These are phyloP conservation scores for Entomyzon cyanotis DNA, from an alignment of 2,113 vertebrate species.

Conservation along the genomic window DNA sequence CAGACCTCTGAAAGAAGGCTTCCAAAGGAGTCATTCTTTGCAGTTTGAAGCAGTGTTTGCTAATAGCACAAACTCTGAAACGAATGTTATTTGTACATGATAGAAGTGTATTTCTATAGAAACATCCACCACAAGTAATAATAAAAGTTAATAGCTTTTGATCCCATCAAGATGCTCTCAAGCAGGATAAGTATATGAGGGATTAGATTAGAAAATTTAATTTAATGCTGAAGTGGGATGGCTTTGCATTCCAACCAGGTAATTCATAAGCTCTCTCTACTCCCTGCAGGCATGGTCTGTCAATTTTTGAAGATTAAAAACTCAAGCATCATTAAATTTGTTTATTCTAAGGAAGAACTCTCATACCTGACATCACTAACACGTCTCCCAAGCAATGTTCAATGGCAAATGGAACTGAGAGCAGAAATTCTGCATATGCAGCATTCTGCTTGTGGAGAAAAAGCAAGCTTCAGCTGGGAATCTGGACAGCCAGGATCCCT, in stretches of 20 bases:
- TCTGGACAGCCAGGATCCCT: background rate
- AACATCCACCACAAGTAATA: background rate
- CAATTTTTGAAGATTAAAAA: slow-evolving; percentile 10
- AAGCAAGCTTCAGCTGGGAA: background rate
- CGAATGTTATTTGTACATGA: background rate
- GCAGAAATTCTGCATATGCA: background rate
- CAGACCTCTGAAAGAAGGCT: background rate
- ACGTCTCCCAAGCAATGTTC: background rate
- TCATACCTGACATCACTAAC: background rate
- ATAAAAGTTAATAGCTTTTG: background rate
- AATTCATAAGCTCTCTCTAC: background rate
- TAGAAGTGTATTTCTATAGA: background rate
- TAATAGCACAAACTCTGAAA: background rate
- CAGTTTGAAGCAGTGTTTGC: background rate
- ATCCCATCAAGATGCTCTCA: background rate
- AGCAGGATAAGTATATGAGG: background rate
- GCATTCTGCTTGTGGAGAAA: background rate
- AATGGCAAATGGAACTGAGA: background rate
- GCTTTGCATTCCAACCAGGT: background rate
- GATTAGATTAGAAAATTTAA: slow-evolving; percentile 17
- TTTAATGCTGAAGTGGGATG: background rate
- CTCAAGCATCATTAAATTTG: background rate
- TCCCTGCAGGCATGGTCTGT: background rate
- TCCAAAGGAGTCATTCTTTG: background rate
- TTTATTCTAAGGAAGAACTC: background rate